Evolutionary conservation across 2,797 vertebrate genomes (phyloP).

Genomic region (Lutjanus campechanus): DNA sequence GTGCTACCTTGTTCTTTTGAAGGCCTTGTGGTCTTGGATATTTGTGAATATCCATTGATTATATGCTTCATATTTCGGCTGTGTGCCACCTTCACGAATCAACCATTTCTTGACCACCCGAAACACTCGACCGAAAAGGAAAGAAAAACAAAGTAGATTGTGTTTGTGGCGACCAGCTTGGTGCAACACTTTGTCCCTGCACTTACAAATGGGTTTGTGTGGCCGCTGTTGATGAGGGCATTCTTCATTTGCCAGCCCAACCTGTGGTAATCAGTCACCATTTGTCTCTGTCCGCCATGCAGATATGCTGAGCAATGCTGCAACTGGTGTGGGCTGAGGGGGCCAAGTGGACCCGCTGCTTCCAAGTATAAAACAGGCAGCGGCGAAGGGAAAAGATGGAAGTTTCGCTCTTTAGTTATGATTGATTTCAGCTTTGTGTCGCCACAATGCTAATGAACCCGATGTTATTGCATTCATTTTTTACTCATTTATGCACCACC

Average conservation of each 20-base stretch:
- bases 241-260: conserved; percentile 56
- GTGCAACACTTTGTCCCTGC: conserved; percentile 1
- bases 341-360: conserved; percentile 18
- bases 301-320: conserved; percentile 52
- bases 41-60: background rate
- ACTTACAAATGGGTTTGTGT: conserved; percentile 21
- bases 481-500: background rate
- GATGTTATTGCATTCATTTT: conserved; percentile 34
- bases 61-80: background rate
- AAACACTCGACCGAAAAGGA: background rate
- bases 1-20: background rate
- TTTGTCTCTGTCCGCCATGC: conserved; percentile 58
- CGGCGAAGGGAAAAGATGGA: conserved; percentile 5
- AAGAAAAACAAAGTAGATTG: background rate
- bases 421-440: conserved; percentile 49
- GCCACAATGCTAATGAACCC: conserved; percentile 38
- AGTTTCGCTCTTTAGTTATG: conserved; percentile 32
- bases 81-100: background rate
- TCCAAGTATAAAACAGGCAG: conserved; percentile 9
- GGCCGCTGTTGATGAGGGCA: conserved; percentile 45
- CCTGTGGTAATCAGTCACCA: conserved; percentile 62
- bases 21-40: background rate
- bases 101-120: background rate
- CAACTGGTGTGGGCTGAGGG: conserved; percentile 9
- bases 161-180: background rate